These are phyloP conservation scores for Myotis myotis DNA, from an alignment of 2,797 vertebrate genomes.

Conservation along the genomic window DNA sequence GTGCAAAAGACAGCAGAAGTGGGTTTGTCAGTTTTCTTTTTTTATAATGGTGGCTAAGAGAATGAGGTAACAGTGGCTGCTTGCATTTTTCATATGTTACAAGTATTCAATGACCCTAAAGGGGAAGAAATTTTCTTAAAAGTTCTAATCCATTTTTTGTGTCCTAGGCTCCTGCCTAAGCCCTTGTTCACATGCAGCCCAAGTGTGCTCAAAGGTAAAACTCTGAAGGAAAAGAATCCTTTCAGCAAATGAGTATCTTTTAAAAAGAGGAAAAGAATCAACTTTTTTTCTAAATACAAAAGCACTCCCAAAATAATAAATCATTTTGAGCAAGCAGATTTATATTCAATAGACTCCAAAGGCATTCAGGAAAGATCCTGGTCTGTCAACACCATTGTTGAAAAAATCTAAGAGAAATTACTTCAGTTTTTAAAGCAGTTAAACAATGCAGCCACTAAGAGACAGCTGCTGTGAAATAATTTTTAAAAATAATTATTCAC, in stretches of 20 bases:
- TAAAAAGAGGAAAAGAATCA: slow-evolving; percentile 47
- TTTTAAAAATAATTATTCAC: slow-evolving; percentile 30
- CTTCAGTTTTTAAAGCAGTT: slow-evolving; percentile 31
- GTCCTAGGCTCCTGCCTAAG: slow-evolving; percentile 36
- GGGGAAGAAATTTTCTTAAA: slow-evolving; percentile 27
- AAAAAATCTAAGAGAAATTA: slow-evolving; percentile 57
- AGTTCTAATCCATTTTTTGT: neutral
- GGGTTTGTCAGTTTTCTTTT: slow-evolving; percentile 63
- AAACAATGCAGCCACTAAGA: slow-evolving; percentile 47
- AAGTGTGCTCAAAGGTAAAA: slow-evolving; percentile 59
- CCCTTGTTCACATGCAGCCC: slow-evolving; percentile 51
- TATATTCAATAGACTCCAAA: slow-evolving; percentile 38
- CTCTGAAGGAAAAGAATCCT: slow-evolving; percentile 54
- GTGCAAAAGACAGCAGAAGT: slow-evolving; percentile 76
- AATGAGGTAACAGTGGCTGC: slow-evolving; percentile 54
- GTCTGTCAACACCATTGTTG: slow-evolving; percentile 1
- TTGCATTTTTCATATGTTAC: slow-evolving; percentile 55
- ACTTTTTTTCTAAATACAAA: slow-evolving; percentile 52
- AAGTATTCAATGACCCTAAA: slow-evolving; percentile 12
- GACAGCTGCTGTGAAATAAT: slow-evolving; percentile 34
- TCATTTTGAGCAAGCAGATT: slow-evolving; percentile 32
- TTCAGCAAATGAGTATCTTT: slow-evolving; percentile 52
- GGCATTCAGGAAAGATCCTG: slow-evolving; percentile 54
- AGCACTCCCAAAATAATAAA: slow-evolving; percentile 61
- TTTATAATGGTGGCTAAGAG: slow-evolving; percentile 48